Evolutionary conservation across 2,797 vertebrate species (phyloP).

Genomic region (Adelosebastes latens): DNA sequence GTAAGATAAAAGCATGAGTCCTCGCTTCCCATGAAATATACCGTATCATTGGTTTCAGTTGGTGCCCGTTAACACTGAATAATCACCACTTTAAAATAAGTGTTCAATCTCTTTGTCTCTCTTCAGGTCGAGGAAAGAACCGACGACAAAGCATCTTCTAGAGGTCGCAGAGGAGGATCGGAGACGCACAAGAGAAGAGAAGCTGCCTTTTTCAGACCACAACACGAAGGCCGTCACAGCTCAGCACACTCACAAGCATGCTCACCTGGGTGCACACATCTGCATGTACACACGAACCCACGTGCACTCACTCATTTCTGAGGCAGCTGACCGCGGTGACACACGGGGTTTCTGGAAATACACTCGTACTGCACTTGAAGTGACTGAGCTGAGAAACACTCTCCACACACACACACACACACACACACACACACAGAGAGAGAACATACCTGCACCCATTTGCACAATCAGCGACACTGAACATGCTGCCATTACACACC

Average conservation of each 20-base stretch:
- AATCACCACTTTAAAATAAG: not conserved
- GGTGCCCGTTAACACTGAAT: not conserved
- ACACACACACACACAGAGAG: too few species aligned
- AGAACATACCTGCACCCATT: slow-evolving; percentile 34
- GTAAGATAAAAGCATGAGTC: not conserved
- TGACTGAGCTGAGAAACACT: slow-evolving; percentile 16
- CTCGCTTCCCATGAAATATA: not conserved
- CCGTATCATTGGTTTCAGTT: not conserved
- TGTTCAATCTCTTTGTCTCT: not conserved
- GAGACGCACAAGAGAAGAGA: slow-evolving; percentile 18
- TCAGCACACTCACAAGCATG: slow-evolving; percentile 34
- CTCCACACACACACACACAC: not conserved
- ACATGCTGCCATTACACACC: slow-evolving; percentile 10
- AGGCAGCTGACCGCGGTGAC: slow-evolving; percentile 31
- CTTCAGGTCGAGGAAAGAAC: slow-evolving; percentile 91
- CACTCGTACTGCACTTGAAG: slow-evolving; percentile 35
- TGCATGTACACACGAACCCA: slow-evolving; percentile 4
- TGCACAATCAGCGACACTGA: slow-evolving; percentile 40
- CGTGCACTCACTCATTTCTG: slow-evolving; percentile 22
- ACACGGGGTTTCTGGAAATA: slow-evolving; percentile 9
- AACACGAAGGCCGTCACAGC: slow-evolving; percentile 9
- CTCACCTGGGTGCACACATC: not conserved
- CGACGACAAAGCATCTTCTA: slow-evolving; percentile 97
- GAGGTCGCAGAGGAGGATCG: slow-evolving; percentile 1
- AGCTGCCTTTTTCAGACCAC: slow-evolving; percentile 29